These are phyloP conservation scores for Drosophila micromelanica DNA, from an alignment of 1,140 invertebrate genomes.

Conservation along the genomic window DNA sequence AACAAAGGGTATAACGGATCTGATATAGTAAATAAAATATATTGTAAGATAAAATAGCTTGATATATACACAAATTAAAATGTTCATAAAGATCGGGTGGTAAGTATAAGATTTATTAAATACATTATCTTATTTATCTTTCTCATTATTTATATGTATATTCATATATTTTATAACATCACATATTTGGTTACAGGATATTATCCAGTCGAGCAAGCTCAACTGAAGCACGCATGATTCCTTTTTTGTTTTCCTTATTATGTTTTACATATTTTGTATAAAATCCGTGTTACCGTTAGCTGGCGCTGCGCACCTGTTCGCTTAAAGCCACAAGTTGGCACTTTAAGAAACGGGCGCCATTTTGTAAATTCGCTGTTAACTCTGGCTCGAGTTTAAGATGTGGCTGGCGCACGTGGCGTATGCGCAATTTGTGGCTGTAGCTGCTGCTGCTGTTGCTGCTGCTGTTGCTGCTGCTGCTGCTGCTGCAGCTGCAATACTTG, in stretches of 20 bases:
- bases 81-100: too few species aligned
- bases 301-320: constrained; percentile 66
- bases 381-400: constrained; percentile 59
- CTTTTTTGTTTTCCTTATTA: background rate
- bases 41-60: too few species aligned
- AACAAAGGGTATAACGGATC: too few species aligned
- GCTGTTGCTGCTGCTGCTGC: constrained; percentile 8
- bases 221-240: background rate
- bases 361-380: constrained; percentile 56
- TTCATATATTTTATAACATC: too few species aligned
- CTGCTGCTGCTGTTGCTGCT: background rate
- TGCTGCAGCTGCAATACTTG: constrained; percentile 27
- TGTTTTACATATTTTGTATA: background rate
- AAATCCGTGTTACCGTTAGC: background rate
- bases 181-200: background rate
- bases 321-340: constrained; percentile 76
- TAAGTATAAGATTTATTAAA: too few species aligned
- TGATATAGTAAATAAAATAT: too few species aligned
- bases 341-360: constrained; percentile 82
- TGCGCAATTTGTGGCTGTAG: constrained; percentile 20
- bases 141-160: too few species aligned
- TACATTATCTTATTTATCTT: too few species aligned
- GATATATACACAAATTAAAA: too few species aligned
- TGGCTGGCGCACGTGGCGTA: constrained; percentile 13
- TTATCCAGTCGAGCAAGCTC: background rate